Evolutionary conservation across 2,888 invertebrate genomes (phyloP).

Genomic region (Meiosimyza platycephala): DNA sequence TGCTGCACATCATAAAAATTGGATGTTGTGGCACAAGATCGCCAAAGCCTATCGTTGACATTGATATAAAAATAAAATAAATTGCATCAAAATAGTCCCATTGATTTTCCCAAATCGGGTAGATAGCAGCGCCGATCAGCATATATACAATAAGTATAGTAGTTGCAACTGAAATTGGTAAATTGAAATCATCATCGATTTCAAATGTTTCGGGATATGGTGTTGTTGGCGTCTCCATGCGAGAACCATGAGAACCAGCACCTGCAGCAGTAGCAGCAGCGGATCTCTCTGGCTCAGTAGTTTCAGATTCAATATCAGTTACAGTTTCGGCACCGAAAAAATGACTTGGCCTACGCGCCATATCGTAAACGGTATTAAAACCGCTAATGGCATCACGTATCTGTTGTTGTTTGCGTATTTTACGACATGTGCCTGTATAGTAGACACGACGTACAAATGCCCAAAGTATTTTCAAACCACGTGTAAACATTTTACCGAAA

Average conservation of each 20-base stretch:
- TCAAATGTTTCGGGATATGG: slow-evolving; percentile 82
- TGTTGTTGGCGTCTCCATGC: slow-evolving; percentile 76
- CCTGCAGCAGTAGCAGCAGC: slow-evolving; percentile 50
- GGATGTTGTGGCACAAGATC: slow-evolving; percentile 92
- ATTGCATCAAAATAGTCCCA: slow-evolving; percentile 96
- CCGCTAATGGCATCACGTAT: slow-evolving; percentile 88
- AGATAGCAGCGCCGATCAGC: slow-evolving; percentile 85
- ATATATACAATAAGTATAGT: slow-evolving; percentile 87
- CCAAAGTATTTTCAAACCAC: slow-evolving; percentile 91
- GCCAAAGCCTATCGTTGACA: slow-evolving; percentile 97
- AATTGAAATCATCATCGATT: slow-evolving; percentile 93
- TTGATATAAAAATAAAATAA: slow-evolving; percentile 96
- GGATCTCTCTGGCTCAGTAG: slow-evolving; percentile 53
- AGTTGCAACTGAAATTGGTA: slow-evolving; percentile 91
- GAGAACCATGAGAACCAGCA: slow-evolving; percentile 42
- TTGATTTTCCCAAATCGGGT: slow-evolving; percentile 76
- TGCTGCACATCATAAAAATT: slow-evolving; percentile 88
- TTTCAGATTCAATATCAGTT: slow-evolving; percentile 69
- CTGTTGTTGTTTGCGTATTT: slow-evolving; percentile 80
- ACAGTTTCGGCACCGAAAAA: slow-evolving; percentile 69
- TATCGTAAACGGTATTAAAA: slow-evolving; percentile 82
- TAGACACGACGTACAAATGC: slow-evolving; percentile 85
- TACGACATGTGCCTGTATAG: slow-evolving; percentile 86
- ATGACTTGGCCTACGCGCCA: slow-evolving; percentile 81
- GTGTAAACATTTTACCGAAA: slow-evolving; percentile 93